A percentile compares a stretch with the other conserved stretches of the same genome.
Conservation (phyloP, 2,113 vertebrate genomes). For the Cyprinodon brontotheroides region DNA sequence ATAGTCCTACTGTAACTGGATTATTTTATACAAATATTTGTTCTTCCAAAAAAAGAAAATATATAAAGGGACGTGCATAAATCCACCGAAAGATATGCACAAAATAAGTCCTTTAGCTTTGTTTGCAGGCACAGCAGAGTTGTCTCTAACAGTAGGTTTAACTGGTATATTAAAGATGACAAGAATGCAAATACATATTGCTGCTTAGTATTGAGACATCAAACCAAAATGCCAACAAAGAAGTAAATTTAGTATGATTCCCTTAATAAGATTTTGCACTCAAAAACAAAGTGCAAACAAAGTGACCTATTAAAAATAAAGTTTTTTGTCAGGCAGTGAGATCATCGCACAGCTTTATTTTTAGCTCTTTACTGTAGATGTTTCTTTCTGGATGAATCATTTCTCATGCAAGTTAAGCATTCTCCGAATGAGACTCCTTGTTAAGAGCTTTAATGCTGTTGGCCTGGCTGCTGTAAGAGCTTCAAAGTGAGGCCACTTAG, state of each 20-base stretch:
- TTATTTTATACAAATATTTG: not conserved
- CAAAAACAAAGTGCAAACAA: not conserved
- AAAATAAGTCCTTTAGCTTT: not conserved
- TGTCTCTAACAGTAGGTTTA: not conserved
- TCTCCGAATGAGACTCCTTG: not conserved
- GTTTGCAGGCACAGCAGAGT: not conserved
- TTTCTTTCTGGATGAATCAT: not conserved
- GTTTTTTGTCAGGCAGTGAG: not conserved
- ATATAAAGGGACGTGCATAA: too few relatives aligned
- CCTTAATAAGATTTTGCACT: not conserved
- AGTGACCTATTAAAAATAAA: not conserved
- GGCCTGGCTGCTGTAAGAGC: slow-evolving; percentile 13
- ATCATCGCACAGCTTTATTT: not conserved
- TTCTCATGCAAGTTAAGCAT: not conserved
- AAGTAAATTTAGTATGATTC: not conserved
- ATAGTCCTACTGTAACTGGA: not conserved
- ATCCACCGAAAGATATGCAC: not conserved
- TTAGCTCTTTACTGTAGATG: not conserved
- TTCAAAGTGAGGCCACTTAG: slow-evolving; percentile 24
- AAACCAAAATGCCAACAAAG: not conserved
- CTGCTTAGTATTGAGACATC: not conserved
- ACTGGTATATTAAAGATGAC: not conserved
- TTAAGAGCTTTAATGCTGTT: slow-evolving; percentile 4
- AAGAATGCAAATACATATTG: not conserved
- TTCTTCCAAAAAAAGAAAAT: not conserved